Evolutionary conservation across 2,113 vertebrate species (phyloP), one percentile per base, ranked within the genome.

Genomic region (Amazona vittata): DNA sequence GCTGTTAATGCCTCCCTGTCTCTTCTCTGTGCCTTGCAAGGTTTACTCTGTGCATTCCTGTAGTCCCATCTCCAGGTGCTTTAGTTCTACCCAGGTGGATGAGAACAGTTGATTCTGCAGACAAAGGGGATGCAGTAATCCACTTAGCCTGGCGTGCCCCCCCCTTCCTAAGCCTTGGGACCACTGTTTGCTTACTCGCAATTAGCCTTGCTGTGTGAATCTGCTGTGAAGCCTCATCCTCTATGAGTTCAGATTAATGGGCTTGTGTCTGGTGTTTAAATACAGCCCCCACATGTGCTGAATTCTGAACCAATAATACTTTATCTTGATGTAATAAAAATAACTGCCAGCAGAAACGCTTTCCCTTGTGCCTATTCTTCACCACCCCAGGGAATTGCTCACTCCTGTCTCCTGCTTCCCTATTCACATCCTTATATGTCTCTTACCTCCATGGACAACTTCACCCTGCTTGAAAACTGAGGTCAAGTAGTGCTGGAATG

Each of bases 291-390:
- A 76, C 85, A 10, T 77, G 90, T 88, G 82, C 95, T 39, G 15
- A 57, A 46, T 3, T 49, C 92, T 90, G 79, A 79, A 57, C 88
- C 78, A 79, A 80, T 59, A 73, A 90, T 47, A 15, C 86, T 95
- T 96, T 25, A 71, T 97, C 95, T 79, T n/a, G 85, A 79, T 90
- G 92, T 10, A 57, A 90, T 87, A 79, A 93, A 84, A 93, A 83
- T 69, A 44, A 94, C 64, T 79, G 87, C 87, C 17, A 52, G 74
- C 67, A 82, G 70, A 59, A 50, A 44, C 0, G 12, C 70, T 85
- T 46, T 87, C 94, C 95, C 78, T 39, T 7, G 25, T 91, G 94
- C 92, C 92, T 64, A 0, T 12, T 93, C 79, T 49, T 64, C 26
- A 7, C 17, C 33, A 0, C 88, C 33, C 85, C 57, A 18, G 95